Conservation (phyloP, 1,140 invertebrate species). For the Pogonomyrmex californicus region DNA sequence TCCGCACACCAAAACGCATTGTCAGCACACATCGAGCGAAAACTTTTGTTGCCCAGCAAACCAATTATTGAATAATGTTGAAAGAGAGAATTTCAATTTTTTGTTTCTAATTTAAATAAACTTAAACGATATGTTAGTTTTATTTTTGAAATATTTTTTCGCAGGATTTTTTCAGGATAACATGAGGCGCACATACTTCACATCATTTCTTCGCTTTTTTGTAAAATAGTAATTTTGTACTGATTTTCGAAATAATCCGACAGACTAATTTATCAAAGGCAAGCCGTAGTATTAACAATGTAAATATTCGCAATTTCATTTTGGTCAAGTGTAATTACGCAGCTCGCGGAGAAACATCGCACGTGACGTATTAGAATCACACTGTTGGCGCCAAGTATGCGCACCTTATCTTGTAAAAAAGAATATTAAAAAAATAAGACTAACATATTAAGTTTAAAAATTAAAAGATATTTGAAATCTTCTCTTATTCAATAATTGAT, state of each 20-base stretch:
- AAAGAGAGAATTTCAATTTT: background rate
- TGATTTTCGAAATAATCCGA: constrained; percentile 8
- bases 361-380: background rate
- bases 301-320: constrained; percentile 7
- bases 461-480: too few relatives aligned
- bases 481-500: too few relatives aligned
- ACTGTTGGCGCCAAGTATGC: background rate
- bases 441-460: too few relatives aligned
- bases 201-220: too few relatives aligned
- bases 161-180: too few relatives aligned
- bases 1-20: background rate
- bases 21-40: background rate
- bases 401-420: too few relatives aligned
- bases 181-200: too few relatives aligned
- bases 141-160: too few relatives aligned
- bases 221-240: too few relatives aligned
- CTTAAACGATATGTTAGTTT: too few relatives aligned
- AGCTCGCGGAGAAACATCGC: background rate
- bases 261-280: constrained; percentile 9
- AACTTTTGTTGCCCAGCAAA: background rate
- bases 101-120: too few relatives aligned
- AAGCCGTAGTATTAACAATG: background rate
- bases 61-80: constrained; percentile 8
- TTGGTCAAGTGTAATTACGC: background rate
- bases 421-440: too few relatives aligned